A percentile compares a stretch with the other conserved stretches of the same genome.
These are phyloP conservation scores for Hetaerina titia DNA, from an alignment of 2,888 invertebrate species.

Conservation along the genomic window DNA sequence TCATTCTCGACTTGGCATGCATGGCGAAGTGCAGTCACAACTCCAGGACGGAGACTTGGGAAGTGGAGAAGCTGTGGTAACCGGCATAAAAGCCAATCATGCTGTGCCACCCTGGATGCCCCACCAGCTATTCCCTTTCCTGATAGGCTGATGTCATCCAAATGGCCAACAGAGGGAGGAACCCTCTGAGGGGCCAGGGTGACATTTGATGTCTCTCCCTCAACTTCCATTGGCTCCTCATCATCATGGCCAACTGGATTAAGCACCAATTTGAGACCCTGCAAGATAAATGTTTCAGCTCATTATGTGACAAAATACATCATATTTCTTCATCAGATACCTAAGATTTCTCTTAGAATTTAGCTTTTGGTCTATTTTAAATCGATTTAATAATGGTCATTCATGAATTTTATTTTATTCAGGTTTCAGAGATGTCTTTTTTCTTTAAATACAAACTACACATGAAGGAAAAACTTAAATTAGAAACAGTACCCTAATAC, in stretches of 20 bases:
- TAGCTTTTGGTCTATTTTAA: no score
- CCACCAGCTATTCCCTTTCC: constrained; percentile 66
- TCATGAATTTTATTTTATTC: no score
- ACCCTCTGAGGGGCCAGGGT: constrained; percentile 37
- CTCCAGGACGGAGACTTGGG: constrained; percentile 81
- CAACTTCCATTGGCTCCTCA: constrained; percentile 75
- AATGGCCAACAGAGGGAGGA: constrained; percentile 40
- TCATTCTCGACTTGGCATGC: constrained; percentile 95
- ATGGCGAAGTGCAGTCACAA: constrained; percentile 85
- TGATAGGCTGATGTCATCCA: constrained; percentile 65
- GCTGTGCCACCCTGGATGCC: constrained; percentile 47
- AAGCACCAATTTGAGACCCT: constrained; percentile 87
- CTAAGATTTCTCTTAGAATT: no score
- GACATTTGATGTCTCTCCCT: constrained; percentile 71
- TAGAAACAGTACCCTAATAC: no score
- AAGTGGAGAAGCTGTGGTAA: constrained; percentile 90
- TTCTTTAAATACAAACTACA: no score
- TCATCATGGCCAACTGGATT: constrained; percentile 79
- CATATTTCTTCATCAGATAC: no score
- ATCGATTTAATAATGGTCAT: no score
- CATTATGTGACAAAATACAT: no score
- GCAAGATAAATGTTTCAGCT: constrained; percentile 70
- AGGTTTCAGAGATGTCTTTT: no score
- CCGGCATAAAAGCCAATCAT: constrained; percentile 81
- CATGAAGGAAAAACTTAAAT: no score